phyloP scores from a whole-genome alignment of 2,113 vertebrate genomes.

The Malurus elegans region DNA sequence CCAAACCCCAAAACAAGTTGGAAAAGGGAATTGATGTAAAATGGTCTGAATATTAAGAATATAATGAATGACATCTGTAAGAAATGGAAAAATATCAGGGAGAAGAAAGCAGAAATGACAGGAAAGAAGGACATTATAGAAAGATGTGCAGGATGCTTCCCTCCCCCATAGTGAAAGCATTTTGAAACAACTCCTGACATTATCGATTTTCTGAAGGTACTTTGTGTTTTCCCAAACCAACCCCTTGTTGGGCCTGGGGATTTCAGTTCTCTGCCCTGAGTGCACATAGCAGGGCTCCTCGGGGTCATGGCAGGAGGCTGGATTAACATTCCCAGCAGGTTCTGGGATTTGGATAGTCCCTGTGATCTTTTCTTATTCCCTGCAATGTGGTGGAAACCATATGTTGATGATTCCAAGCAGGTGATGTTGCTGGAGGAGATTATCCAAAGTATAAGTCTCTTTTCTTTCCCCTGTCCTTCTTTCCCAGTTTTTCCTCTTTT shows the following conservation, averaged over 20 bases:
- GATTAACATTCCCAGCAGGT: not conserved
- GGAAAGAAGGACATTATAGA: not conserved
- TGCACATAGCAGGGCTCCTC: accelerated
- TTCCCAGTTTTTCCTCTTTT: not conserved
- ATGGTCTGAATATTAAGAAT: not conserved
- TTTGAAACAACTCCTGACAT: not conserved
- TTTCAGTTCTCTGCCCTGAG: not conserved
- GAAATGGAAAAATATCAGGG: not conserved
- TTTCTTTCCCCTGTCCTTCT: not conserved
- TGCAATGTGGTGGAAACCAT: accelerated
- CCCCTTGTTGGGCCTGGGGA: not conserved
- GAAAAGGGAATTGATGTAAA: not conserved
- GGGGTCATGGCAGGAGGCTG: not conserved
- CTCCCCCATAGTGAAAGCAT: not conserved
- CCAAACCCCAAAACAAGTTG: not conserved
- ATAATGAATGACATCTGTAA: not conserved
- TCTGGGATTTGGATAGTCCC: not conserved
- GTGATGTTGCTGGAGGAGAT: not conserved
- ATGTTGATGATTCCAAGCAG: not conserved
- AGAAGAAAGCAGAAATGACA: not conserved
- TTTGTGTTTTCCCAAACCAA: not conserved
- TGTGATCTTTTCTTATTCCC: not conserved
- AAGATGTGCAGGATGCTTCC: not conserved
- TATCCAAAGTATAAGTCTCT: not conserved
- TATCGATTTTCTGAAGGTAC: not conserved